A percentile compares a stretch with the other conserved stretches of the same genome.
Conservation (phyloP, 2,888 invertebrate species). For the Acanthococcus lagerstroemiae region DNA sequence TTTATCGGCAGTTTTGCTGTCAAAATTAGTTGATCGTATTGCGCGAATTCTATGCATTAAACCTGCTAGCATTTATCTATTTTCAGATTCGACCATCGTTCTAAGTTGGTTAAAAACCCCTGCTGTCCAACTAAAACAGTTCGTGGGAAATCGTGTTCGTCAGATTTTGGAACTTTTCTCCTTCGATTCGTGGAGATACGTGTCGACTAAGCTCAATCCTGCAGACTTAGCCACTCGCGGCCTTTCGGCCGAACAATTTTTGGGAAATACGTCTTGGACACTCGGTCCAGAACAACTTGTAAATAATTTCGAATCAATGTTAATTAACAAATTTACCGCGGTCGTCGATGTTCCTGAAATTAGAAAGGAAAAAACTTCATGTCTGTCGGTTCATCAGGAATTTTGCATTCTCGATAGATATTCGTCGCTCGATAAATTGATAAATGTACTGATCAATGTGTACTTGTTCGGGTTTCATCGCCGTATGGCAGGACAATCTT, state of each 20-base stretch:
- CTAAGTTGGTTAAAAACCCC: not conserved
- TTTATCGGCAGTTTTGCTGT: not conserved
- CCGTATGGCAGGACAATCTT: no score
- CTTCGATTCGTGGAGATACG: not conserved
- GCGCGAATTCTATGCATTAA: not conserved
- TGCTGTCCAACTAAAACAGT: not conserved
- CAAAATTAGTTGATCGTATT: not conserved
- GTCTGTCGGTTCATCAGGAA: no score
- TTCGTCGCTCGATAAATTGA: no score
- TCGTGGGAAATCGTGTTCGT: constrained; percentile 5
- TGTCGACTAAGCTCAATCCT: not conserved
- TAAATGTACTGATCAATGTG: not conserved
- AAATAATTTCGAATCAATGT: no score
- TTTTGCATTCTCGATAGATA: no score
- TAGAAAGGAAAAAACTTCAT: no score
- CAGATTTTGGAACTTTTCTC: not conserved
- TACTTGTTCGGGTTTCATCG: not conserved
- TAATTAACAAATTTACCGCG: no score
- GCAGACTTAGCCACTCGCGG: constrained; percentile 14
- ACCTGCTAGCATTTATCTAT: not conserved
- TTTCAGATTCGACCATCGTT: constrained; percentile 12
- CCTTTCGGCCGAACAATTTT: no score
- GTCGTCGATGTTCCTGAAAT: no score
- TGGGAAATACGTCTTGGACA: no score
- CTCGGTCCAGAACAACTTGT: no score